Evolutionary conservation across 2,888 invertebrate species (phyloP).

Genomic region (Hedya salicella): DNA sequence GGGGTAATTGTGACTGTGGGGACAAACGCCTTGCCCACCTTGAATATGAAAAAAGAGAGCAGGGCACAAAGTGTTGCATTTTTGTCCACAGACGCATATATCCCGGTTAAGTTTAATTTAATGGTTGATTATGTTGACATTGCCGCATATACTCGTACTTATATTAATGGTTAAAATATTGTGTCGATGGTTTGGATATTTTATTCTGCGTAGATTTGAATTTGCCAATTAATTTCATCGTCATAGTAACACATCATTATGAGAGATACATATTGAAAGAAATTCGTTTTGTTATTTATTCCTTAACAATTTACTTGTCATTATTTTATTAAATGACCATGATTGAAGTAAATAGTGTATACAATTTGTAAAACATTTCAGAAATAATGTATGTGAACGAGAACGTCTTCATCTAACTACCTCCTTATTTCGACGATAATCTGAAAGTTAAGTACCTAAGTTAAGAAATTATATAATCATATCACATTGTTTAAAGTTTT

Average conservation of each 20-base stretch:
- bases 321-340: background rate
- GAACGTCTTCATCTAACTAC: constrained; percentile 11
- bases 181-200: background rate
- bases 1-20: too few relatives aligned
- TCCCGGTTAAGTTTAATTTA: too few relatives aligned
- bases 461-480: constrained; percentile 15
- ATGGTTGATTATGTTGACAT: too few relatives aligned
- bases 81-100: too few relatives aligned
- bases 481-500: constrained; percentile 20
- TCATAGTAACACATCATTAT: constrained; percentile 2
- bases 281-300: constrained; percentile 8
- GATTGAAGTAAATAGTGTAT: too few relatives aligned
- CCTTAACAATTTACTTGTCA: background rate
- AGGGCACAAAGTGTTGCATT: too few relatives aligned
- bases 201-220: background rate
- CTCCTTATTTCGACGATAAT: constrained; percentile 3
- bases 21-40: too few relatives aligned
- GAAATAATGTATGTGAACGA: too few relatives aligned
- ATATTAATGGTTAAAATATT: background rate
- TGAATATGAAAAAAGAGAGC: too few relatives aligned
- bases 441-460: constrained; percentile 14
- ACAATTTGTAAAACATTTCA: too few relatives aligned
- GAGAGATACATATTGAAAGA: background rate
- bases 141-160: too few relatives aligned
- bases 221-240: constrained; percentile 4